Evolutionary conservation across 2,888 invertebrate species (phyloP).

Genomic region (Diloba caeruleocephala): DNA sequence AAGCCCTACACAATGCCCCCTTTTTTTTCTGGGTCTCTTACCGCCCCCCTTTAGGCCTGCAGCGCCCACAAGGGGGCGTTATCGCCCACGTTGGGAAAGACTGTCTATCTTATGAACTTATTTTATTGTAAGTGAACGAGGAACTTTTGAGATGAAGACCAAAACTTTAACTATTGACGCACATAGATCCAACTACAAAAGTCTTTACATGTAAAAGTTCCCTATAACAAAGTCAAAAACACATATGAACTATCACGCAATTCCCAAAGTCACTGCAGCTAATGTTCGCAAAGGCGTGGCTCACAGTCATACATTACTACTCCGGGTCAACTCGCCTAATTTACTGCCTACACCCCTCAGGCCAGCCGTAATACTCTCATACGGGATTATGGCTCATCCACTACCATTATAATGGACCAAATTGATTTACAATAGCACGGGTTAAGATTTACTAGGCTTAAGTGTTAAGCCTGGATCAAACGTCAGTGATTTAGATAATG

Average conservation of each 20-base stretch:
- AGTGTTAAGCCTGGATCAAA: conserved; percentile 51
- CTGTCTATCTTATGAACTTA: no score
- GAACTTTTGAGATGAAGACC: no score
- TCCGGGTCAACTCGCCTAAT: conserved; percentile 52
- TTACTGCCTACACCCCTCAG: conserved; percentile 47
- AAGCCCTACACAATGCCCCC: no score
- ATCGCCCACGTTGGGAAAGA: no score
- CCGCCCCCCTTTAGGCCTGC: no score
- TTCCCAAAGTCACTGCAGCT: conserved; percentile 48
- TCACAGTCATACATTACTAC: conserved; percentile 43
- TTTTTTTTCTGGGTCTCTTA: no score
- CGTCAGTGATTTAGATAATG: conserved; percentile 41
- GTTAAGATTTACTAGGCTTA: conserved; percentile 56
- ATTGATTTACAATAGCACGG: conserved; percentile 61
- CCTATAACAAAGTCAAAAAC: conserved; percentile 29
- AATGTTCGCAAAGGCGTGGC: conserved; percentile 52
- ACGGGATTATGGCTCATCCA: conserved; percentile 57
- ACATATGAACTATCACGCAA: conserved; percentile 42
- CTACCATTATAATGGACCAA: conserved; percentile 56
- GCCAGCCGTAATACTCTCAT: conserved; percentile 50
- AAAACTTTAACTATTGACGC: no score
- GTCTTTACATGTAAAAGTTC: neutral
- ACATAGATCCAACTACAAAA: no score
- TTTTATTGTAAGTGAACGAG: no score
- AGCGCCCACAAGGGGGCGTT: no score